Conservation (phyloP, 2,797 vertebrate genomes). For the Margarornis squamiger region DNA sequence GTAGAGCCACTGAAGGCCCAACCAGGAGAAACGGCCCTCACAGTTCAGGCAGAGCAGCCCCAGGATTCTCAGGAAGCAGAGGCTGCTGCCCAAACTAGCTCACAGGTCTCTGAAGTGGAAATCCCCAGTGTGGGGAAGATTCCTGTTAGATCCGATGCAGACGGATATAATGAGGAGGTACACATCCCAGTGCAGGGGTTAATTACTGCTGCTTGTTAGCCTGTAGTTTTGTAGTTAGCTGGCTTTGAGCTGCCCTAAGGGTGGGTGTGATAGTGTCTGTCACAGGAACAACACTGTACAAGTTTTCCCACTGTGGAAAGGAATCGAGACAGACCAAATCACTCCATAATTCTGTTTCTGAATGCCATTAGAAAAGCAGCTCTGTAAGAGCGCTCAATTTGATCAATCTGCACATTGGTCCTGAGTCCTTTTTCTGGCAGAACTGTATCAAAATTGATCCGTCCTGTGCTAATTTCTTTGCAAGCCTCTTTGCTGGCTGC, state of each 20-base stretch:
- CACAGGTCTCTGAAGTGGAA: constrained; percentile 92
- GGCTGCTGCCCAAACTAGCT: constrained; percentile 72
- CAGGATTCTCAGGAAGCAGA: constrained; percentile 40
- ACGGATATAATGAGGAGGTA: constrained; percentile 98
- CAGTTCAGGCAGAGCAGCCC: constrained; percentile 71
- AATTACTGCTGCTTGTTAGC: background rate
- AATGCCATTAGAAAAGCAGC: background rate
- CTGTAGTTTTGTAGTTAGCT: background rate
- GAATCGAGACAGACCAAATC: accelerated
- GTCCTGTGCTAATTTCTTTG: background rate
- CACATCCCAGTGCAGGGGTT: constrained; percentile 31
- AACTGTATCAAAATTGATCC: background rate
- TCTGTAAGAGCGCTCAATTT: accelerated
- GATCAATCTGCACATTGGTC: background rate
- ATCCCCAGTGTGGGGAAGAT: constrained; percentile 96
- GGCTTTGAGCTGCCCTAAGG: background rate
- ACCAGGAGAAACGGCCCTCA: constrained; percentile 50
- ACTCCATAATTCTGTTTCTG: background rate
- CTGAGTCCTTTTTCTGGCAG: background rate
- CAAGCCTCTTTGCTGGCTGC: background rate
- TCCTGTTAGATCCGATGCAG: constrained; percentile 89
- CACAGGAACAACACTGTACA: accelerated
- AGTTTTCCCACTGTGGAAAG: background rate
- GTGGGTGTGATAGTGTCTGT: background rate
- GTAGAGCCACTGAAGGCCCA: constrained; percentile 56